Evolutionary conservation across 1,140 invertebrate species (phyloP).

Genomic region (Cotesia vestalis): DNA sequence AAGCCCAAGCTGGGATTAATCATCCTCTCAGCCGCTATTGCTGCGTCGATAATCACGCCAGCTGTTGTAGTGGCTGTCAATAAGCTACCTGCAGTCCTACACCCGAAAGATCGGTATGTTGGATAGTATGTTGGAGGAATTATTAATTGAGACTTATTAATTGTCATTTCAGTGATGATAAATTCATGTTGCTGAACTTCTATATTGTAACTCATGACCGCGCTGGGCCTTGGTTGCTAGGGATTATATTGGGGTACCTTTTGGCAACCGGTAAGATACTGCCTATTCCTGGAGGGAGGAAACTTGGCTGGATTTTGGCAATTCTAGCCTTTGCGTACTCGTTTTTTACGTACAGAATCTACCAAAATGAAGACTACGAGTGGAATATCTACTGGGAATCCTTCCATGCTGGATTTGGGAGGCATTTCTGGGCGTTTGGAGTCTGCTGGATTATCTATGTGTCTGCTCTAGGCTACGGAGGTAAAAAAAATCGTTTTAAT

Average conservation of each 20-base stretch:
- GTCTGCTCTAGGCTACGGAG: conserved; percentile 17
- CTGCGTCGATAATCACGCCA: conserved; percentile 32
- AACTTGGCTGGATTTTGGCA: conserved; percentile 27
- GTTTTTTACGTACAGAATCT: conserved; percentile 26
- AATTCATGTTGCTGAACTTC: conserved; percentile 38
- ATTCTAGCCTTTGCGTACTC: conserved; percentile 19
- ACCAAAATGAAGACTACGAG: conserved; percentile 22
- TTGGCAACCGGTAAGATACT: conserved; percentile 8
- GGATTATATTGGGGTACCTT: conserved; percentile 68
- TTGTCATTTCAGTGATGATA: neutral
- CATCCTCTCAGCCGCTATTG: conserved; percentile 31
- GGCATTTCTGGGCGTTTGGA: conserved; percentile 29
- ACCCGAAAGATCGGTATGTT: neutral
- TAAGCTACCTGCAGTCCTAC: conserved; percentile 31
- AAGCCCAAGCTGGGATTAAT: conserved; percentile 43
- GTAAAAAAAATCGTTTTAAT: neutral
- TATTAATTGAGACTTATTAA: neutral
- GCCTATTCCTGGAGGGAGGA: neutral
- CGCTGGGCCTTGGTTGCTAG: conserved; percentile 68
- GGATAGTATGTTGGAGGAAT: neutral
- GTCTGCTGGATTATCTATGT: conserved; percentile 32
- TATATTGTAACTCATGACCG: conserved; percentile 57
- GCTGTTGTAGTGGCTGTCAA: conserved; percentile 29
- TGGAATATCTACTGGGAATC: conserved; percentile 28
- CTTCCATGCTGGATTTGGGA: conserved; percentile 22